These are phyloP conservation scores for Doryteuthis pealeii DNA, from an alignment of 1,140 invertebrate species.

Conservation along the genomic window DNA sequence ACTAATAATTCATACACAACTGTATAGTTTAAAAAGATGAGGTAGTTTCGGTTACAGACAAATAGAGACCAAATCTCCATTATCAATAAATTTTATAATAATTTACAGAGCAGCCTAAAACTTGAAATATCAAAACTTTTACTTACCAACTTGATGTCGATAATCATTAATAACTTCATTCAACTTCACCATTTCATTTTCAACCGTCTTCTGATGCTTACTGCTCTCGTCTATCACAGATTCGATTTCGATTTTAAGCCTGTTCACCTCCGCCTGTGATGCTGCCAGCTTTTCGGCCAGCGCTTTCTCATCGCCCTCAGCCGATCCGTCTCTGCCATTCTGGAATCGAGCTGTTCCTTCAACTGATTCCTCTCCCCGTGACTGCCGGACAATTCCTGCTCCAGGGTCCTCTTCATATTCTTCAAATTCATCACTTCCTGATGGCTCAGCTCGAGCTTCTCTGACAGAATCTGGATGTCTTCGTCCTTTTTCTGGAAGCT, in stretches of 20 bases:
- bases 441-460: background rate
- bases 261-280: background rate
- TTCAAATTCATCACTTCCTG: slow-evolving; percentile 11
- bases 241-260: background rate
- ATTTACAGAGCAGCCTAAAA: too few species aligned
- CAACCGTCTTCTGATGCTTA: background rate
- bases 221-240: background rate
- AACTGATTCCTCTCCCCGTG: background rate
- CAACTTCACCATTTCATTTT: slow-evolving; percentile 10
- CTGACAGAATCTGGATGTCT: background rate
- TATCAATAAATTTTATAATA: too few species aligned
- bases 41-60: too few species aligned
- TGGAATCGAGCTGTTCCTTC: background rate
- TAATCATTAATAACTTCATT: background rate
- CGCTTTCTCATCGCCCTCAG: background rate
- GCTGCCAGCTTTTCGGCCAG: background rate
- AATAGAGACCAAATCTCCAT: too few species aligned
- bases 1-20: too few species aligned
- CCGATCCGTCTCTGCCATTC: background rate
- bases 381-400: slow-evolving; percentile 5
- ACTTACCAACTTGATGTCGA: background rate
- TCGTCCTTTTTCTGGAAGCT: background rate
- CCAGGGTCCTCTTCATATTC: slow-evolving; percentile 6
- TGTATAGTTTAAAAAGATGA: too few species aligned
- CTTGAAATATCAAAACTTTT: too few species aligned